phyloP scores from a whole-genome alignment of 2,888 invertebrate genomes.

The Hymenopus coronatus region DNA sequence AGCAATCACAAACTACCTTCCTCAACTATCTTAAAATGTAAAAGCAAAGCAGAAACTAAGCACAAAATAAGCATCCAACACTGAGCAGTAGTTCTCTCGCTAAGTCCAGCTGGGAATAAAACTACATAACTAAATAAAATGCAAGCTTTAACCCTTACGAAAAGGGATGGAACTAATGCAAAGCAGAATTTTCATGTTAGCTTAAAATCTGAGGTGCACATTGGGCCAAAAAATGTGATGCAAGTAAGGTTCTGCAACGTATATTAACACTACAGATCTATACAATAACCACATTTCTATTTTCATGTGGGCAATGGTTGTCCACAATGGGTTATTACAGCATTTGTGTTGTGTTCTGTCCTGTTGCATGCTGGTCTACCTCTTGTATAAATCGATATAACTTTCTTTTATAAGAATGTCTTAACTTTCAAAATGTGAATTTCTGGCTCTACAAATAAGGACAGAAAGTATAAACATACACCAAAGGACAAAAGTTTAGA shows the following conservation, averaged over 20 bases:
- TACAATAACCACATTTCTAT: background rate
- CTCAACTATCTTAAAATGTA: background rate
- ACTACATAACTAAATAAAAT: background rate
- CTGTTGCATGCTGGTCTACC: background rate
- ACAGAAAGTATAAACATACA: background rate
- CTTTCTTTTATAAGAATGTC: background rate
- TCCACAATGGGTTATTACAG: too few species aligned
- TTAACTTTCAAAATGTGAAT: background rate
- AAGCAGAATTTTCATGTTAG: background rate
- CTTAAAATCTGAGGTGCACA: background rate
- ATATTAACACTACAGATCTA: background rate
- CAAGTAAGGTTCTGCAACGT: background rate
- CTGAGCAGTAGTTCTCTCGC: background rate
- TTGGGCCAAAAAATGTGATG: background rate
- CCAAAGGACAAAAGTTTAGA: background rate
- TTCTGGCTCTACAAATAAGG: too few species aligned
- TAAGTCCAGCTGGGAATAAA: background rate
- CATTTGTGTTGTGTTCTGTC: background rate
- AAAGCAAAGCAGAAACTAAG: constrained; percentile 11
- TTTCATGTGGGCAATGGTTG: too few species aligned
- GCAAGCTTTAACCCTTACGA: background rate
- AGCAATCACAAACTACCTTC: constrained; percentile 15
- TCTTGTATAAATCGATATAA: background rate
- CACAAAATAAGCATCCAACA: constrained; percentile 8
- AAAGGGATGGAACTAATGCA: background rate